Evolutionary conservation across 2,113 vertebrate species (phyloP), one percentile per base, ranked within the genome.

Genomic region (Beaufortia kweichowensis): DNA sequence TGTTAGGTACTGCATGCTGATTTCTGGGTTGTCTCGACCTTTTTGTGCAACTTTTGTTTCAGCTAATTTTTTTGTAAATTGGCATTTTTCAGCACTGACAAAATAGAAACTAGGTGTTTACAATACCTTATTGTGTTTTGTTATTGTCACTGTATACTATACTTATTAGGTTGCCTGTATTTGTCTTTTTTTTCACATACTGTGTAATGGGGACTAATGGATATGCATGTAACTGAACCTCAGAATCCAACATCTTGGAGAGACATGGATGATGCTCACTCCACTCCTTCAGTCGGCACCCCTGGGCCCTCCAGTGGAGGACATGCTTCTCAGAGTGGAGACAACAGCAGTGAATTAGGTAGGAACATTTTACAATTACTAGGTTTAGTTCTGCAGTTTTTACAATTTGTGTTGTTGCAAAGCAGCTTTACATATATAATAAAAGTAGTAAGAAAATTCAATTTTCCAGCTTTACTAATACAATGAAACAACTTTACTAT

Each of bases 341-440:
- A 98, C 93, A 98, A 96, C 94, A 94, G 94, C 93, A 97, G 96
- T 56, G 95, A 98, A 84, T 94, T 97, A 89, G 96, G 96, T 98
- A 95, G 94, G 90, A 90, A 83, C 6, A 57, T 56, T 43, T 59
- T 72, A 17, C 26, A 31, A 3, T 69, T 29, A 14, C n/a, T 19
- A 11, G 41, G n/a, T n/a, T n/a, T n/a, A n/a, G n/a, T n/a, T n/a
- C n/a, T n/a, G n/a, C n/a, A n/a, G n/a, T n/a, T n/a, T n/a, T n/a
- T n/a, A n/a, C n/a, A n/a, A n/a, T n/a, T n/a, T n/a, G n/a, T n/a
- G n/a, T n/a, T n/a, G n/a, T n/a, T n/a, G n/a, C n/a, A n/a, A n/a
- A n/a, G n/a, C n/a, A n/a, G n/a, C n/a, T n/a, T n/a, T n/a, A n/a
- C n/a, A n/a, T n/a, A n/a, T n/a, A n/a, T n/a, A n/a, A n/a, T n/a